Evolutionary conservation across 2,888 invertebrate species (phyloP).

Genomic region (Euzetes globulus): DNA sequence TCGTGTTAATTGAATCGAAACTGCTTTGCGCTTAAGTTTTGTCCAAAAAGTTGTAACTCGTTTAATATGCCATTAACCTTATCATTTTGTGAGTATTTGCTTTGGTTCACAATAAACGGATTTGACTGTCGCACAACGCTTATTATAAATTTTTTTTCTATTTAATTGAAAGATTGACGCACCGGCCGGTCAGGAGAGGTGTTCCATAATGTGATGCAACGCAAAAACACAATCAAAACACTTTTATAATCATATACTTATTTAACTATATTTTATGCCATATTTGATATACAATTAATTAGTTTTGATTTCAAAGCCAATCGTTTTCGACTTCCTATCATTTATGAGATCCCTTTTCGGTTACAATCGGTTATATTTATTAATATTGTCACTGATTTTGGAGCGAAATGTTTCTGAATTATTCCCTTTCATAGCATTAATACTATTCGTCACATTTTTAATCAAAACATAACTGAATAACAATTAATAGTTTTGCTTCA

Average conservation of each 20-base stretch:
- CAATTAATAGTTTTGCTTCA: too few relatives aligned
- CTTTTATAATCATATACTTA: conserved; percentile 9
- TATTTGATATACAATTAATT: background rate
- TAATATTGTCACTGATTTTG: too few relatives aligned
- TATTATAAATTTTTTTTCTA: background rate
- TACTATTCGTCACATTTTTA: too few relatives aligned
- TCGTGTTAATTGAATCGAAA: background rate
- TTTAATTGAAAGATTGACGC: background rate
- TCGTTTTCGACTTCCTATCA: too few relatives aligned
- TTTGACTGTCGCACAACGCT: background rate
- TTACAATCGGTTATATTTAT: too few relatives aligned
- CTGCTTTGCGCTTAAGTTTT: background rate
- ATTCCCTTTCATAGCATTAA: too few relatives aligned
- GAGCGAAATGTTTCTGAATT: too few relatives aligned
- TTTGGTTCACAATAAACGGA: conserved; percentile 21
- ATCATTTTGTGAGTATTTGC: conserved; percentile 8
- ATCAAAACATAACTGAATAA: too few relatives aligned
- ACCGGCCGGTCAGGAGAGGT: conserved; percentile 10
- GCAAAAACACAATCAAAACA: conserved; percentile 1
- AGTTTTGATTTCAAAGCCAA: too few relatives aligned
- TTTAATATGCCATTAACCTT: background rate
- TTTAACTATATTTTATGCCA: background rate
- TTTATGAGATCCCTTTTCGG: too few relatives aligned
- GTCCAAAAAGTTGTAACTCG: background rate
- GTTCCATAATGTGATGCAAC: conserved; percentile 23